These are phyloP conservation scores for Gymnoscopelus braueri DNA, from an alignment of 2,797 vertebrate genomes.

Conservation along the genomic window DNA sequence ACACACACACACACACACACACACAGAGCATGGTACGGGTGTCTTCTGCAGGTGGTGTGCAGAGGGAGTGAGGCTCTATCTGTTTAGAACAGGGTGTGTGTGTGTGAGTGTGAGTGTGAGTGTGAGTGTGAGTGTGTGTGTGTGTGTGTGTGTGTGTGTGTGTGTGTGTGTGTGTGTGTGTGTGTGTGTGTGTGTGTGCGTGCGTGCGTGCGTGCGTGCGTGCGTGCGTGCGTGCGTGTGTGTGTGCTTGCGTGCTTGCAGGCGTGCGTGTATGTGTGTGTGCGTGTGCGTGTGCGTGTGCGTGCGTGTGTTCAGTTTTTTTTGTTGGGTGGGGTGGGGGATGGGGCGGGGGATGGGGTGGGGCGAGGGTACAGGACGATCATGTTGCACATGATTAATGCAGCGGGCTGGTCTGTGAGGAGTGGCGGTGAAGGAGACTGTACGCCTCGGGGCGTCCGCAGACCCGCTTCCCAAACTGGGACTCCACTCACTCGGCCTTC, in stretches of 20 bases:
- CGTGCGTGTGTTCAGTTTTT: background rate
- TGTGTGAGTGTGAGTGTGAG: too few relatives aligned
- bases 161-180: constrained; percentile 4
- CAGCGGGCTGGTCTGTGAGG: constrained; percentile 47
- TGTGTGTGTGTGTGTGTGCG: background rate
- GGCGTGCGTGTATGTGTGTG: constrained; percentile 1
- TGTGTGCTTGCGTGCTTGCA: background rate
- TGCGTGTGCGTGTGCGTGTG: background rate
- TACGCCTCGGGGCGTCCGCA: constrained; percentile 54
- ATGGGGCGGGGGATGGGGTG: background rate
- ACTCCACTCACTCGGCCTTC: constrained; percentile 14
- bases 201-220: too few relatives aligned
- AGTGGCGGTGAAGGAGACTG: constrained; percentile 56
- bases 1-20: constrained; percentile 2
- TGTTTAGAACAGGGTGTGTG: too few relatives aligned
- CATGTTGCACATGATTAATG: constrained; percentile 65
- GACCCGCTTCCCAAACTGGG: constrained; percentile 55
- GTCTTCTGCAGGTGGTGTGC: too few relatives aligned
- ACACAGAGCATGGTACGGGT: background rate
- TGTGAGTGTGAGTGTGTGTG: too few relatives aligned
- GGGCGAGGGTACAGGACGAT: constrained; percentile 5
- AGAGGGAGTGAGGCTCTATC: too few relatives aligned
- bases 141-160: constrained; percentile 9
- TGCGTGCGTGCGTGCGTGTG: too few relatives aligned
- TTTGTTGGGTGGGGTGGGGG: constrained; percentile 35